A percentile compares a stretch with the other conserved stretches of the same genome.
phyloP scores from a whole-genome alignment of 1,140 invertebrate species.

The Maniola jurtina region DNA sequence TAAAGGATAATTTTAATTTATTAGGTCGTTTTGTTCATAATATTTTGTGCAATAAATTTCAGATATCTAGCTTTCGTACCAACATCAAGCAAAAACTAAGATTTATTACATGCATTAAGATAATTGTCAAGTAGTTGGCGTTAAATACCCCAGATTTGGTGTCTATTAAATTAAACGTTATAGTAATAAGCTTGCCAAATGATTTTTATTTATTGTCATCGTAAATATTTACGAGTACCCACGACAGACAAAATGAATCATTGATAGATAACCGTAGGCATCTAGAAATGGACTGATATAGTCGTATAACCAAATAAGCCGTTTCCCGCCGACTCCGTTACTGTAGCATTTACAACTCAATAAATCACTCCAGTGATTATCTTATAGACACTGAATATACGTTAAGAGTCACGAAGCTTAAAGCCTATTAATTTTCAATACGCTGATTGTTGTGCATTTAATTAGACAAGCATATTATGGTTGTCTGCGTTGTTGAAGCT shows the following conservation, averaged over 20 bases:
- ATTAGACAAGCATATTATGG: not conserved
- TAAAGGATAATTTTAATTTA: no score
- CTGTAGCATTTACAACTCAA: constrained; percentile 14
- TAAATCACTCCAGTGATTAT: constrained; percentile 13
- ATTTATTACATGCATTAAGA: no score
- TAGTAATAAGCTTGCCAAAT: not conserved
- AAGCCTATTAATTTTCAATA: constrained; percentile 11
- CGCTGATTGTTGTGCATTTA: not conserved
- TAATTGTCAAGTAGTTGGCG: no score
- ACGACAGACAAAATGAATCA: not conserved
- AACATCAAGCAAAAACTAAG: no score
- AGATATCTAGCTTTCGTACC: no score
- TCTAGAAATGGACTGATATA: constrained; percentile 6
- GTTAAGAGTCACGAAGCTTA: constrained; percentile 2
- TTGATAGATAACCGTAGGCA: constrained; percentile 7
- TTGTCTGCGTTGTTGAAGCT: not conserved
- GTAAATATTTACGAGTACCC: not conserved
- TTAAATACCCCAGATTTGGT: not conserved
- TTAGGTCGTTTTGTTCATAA: no score
- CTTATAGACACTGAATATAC: constrained; percentile 10
- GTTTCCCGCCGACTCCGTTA: constrained; percentile 10
- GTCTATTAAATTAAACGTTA: not conserved
- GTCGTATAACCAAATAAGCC: constrained; percentile 6
- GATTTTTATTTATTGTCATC: not conserved
- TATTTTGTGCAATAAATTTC: no score